Conservation (phyloP, 2,113 vertebrate species). For the Lepus europaeus region DNA sequence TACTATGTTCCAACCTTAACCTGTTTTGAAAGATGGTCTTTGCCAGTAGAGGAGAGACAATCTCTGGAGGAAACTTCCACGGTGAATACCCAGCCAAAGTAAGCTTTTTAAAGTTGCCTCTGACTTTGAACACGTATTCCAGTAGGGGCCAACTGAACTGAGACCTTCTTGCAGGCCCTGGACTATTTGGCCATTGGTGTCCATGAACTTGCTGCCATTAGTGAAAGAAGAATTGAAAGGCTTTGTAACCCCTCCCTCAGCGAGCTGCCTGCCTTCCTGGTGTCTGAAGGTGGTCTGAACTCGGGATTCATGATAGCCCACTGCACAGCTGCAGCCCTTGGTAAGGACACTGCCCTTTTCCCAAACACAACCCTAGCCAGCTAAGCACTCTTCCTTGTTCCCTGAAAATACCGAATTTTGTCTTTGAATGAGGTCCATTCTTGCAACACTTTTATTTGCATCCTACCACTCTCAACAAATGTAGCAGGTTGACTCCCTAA, state of each 20-base stretch:
- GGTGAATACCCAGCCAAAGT: constrained; percentile 98
- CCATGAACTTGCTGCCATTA: constrained; percentile 97
- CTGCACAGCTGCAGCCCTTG: constrained; percentile 96
- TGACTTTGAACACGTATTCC: background rate
- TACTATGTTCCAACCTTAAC: constrained; percentile 83
- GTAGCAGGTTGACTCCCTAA: background rate
- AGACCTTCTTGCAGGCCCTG: constrained; percentile 89
- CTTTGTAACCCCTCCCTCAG: constrained; percentile 98
- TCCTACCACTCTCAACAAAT: background rate
- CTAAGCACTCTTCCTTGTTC: background rate
- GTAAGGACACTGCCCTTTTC: constrained; percentile 84
- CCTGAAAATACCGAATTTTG: background rate
- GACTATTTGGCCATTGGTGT: constrained; percentile 95
- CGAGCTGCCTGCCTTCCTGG: constrained; percentile 96
- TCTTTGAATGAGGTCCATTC: background rate
- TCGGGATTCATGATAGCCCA: constrained; percentile 99
- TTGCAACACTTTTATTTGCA: background rate
- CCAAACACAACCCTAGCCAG: background rate
- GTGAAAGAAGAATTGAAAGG: constrained; percentile 97
- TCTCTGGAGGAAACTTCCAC: constrained; percentile 99
- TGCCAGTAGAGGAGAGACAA: constrained; percentile 96
- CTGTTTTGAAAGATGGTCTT: constrained; percentile 95
- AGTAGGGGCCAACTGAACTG: background rate
- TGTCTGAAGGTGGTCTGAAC: constrained; percentile 98
- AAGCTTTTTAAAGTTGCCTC: constrained; percentile 55